These are phyloP conservation scores for Monochamus saltuarius DNA, from an alignment of 1,140 invertebrate genomes.

Conservation along the genomic window DNA sequence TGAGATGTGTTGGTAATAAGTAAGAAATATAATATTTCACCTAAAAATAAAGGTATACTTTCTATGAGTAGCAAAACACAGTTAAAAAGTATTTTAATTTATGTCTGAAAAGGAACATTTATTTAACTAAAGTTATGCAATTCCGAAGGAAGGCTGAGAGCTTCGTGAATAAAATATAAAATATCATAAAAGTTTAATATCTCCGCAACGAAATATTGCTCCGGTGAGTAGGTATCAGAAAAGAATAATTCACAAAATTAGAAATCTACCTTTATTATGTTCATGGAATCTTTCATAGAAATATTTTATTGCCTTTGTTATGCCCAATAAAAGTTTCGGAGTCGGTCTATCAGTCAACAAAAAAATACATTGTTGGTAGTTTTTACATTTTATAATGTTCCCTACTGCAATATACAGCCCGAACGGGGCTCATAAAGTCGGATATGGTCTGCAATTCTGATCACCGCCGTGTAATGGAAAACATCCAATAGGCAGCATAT, in stretches of 20 bases:
- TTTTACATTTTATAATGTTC: slow-evolving; percentile 48
- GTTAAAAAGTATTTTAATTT: slow-evolving; percentile 27
- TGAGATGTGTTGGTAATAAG: slow-evolving; percentile 12
- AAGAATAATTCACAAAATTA: slow-evolving; percentile 33
- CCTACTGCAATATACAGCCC: slow-evolving; percentile 44
- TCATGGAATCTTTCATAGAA: slow-evolving; percentile 36
- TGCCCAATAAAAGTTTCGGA: slow-evolving; percentile 39
- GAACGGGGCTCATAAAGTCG: slow-evolving; percentile 43
- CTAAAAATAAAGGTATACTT: slow-evolving; percentile 5
- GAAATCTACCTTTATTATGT: slow-evolving; percentile 39
- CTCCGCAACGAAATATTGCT: slow-evolving; percentile 26
- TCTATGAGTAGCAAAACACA: slow-evolving; percentile 6
- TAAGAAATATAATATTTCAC: slow-evolving; percentile 2
- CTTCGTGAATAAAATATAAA: slow-evolving; percentile 19
- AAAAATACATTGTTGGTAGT: slow-evolving; percentile 47
- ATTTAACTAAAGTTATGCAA: slow-evolving; percentile 27
- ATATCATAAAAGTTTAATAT: slow-evolving; percentile 33
- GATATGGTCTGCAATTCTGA: slow-evolving; percentile 44
- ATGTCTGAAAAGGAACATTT: slow-evolving; percentile 22
- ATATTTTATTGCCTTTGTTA: slow-evolving; percentile 18
- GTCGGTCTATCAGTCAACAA: slow-evolving; percentile 34
- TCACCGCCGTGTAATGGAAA: slow-evolving; percentile 43
- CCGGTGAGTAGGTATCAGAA: slow-evolving; percentile 18
- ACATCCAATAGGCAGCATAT: slow-evolving; percentile 45
- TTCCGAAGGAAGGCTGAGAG: slow-evolving; percentile 9